phyloP scores from a whole-genome alignment of 1,140 invertebrate species.

The Orius laevigatus region DNA sequence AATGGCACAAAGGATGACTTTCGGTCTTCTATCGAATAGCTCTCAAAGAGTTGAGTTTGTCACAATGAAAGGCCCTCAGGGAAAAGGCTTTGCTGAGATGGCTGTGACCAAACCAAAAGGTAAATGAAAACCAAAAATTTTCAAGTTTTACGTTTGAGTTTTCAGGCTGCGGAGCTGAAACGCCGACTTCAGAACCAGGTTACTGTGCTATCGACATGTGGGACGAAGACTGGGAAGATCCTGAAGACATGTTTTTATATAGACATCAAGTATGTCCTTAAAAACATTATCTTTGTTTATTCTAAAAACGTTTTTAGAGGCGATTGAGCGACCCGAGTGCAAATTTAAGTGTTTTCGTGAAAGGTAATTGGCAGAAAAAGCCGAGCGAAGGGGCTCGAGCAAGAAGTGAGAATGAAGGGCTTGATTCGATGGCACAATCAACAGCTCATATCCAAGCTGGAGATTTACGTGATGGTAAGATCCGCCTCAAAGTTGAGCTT shows the following conservation, averaged over 20 bases:
- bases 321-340: slow-evolving; percentile 85
- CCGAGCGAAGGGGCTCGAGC: slow-evolving; percentile 44
- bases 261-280: slow-evolving; percentile 18
- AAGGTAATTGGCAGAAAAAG: slow-evolving; percentile 57
- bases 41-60: slow-evolving; percentile 89
- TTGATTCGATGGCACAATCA: slow-evolving; percentile 64
- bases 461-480: slow-evolving; percentile 78
- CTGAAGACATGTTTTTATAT: slow-evolving; percentile 67
- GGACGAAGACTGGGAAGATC: slow-evolving; percentile 73
- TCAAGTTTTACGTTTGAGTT: slow-evolving; percentile 9
- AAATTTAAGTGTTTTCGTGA: slow-evolving; percentile 76
- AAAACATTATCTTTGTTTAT: slow-evolving; percentile 1
- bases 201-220: slow-evolving; percentile 67
- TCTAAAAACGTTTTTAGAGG: slow-evolving; percentile 38
- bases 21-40: slow-evolving; percentile 69
- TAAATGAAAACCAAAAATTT: slow-evolving; percentile 12
- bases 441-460: slow-evolving; percentile 85
- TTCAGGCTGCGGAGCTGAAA: slow-evolving; percentile 68
- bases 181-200: slow-evolving; percentile 83
- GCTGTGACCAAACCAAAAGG: slow-evolving; percentile 82
- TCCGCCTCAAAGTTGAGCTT: not conserved
- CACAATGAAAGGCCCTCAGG: slow-evolving; percentile 89
- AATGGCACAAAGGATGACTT: slow-evolving; percentile 90
- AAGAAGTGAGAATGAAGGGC: slow-evolving; percentile 78
- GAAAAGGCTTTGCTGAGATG: slow-evolving; percentile 96